Base-by-base conservation (phyloP, 64 coral and sea anemone genomes). In the Catalaphyllia jardinei region DNA sequence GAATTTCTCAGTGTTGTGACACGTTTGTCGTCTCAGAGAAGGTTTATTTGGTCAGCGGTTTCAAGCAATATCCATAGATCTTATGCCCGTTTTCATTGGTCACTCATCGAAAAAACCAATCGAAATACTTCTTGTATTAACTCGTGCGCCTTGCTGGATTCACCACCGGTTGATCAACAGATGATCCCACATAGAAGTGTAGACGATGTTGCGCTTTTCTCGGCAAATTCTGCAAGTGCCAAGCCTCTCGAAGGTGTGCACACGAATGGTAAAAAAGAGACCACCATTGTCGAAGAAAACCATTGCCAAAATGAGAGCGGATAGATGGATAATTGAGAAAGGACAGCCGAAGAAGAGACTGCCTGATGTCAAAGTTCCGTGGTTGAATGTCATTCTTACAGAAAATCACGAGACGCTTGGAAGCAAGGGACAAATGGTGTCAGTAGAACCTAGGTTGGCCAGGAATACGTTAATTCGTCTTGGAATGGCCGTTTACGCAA, bases 401-500 rank as follows among this genome's bases (percentile, higher is more conserved):
- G 91, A 96, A n/a, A 57, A 69, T 22, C 85, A 93, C 67, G 91
- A 96, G 60, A 80, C 77, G 27, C 75, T 97, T 11, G 95, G 95
- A 12, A 88, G 88, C 67, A 82, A 85, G 72, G 95, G 95, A 6
- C 88, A 93, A 38, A 60, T 91, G 78, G 92, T 97, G 73, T 31
- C 81, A 14, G 95, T 97, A 4, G 84, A 97, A 49, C 75, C 91
- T 29, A 91, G 95, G n/a, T 94, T 81, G 65, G 95, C 95, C 7
- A 83, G 95, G 22, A 97, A 91, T 88, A 90, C 87, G 75, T 72
- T 97, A 4, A 86, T 97, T 28, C 95, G 91, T 67, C 82, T 93
- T 31, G 91, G 91, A 2, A 91, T 94, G 87, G 95, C 95, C 29
- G 88, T 78, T 1, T 97, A 97, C 76, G 91, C 95, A 77, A 97